These are phyloP conservation scores for Prosapia bicincta DNA, from an alignment of 2,888 invertebrate genomes.

Conservation along the genomic window DNA sequence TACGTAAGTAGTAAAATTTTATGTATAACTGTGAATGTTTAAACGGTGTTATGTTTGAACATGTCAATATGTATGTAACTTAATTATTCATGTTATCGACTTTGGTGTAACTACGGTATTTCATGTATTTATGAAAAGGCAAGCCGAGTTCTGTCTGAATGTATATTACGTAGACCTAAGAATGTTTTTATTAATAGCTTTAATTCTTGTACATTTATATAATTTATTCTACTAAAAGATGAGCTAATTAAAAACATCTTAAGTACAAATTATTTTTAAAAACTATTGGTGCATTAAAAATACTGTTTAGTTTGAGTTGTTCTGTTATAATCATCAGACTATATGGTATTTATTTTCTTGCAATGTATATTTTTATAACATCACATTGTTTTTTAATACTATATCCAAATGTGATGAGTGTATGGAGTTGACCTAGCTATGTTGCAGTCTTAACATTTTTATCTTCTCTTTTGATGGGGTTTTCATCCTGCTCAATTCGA, in stretches of 20 bases:
- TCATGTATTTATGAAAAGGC: background rate
- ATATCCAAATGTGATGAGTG: background rate
- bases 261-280: background rate
- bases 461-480: background rate
- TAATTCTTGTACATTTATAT: background rate
- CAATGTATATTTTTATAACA: constrained; percentile 11
- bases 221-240: background rate
- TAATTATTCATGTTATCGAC: background rate
- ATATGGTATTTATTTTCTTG: background rate
- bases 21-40: background rate
- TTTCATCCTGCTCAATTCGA: background rate
- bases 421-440: background rate
- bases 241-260: background rate
- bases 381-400: background rate
- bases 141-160: background rate
- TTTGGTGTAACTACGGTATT: background rate
- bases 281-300: background rate
- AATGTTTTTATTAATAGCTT: background rate
- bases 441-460: background rate
- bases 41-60: background rate
- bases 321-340: too few relatives aligned
- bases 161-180: background rate
- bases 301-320: background rate
- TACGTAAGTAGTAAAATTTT: background rate
- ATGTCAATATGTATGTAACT: background rate